Evolutionary conservation across 2,113 vertebrate species (phyloP).

Genomic region (Ifrita kowaldi): DNA sequence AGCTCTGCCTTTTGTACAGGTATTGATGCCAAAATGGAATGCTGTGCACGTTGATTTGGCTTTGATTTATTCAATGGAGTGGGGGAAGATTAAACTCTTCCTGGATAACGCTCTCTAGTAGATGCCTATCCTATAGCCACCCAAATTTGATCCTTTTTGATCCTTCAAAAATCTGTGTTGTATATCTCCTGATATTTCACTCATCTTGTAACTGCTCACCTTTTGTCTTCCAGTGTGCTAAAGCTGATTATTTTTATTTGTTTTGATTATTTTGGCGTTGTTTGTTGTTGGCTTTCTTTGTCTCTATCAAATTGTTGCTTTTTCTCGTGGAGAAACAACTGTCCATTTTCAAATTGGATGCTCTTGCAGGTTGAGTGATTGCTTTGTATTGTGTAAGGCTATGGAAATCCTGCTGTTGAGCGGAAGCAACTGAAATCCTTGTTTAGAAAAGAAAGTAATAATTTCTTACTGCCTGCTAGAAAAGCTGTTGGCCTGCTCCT

Average conservation of each 20-base stretch:
- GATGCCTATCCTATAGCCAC: background rate
- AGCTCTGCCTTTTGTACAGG: background rate
- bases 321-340: background rate
- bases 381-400: background rate
- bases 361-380: background rate
- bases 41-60: background rate
- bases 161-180: background rate
- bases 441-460: constrained; percentile 19
- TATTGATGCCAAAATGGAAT: background rate
- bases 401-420: constrained; percentile 18
- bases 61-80: background rate
- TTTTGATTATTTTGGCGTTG: background rate
- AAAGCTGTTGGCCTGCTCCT: constrained; percentile 11
- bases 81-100: background rate
- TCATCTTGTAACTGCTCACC: background rate
- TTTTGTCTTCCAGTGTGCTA: background rate
- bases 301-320: background rate
- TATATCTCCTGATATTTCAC: background rate
- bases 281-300: background rate
- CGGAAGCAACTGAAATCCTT: constrained; percentile 20
- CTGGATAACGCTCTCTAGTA: accelerated
- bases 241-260: background rate
- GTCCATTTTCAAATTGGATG: background rate
- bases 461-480: constrained; percentile 18
- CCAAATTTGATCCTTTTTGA: background rate